Conservation (phyloP, 2,113 vertebrate species). For the Gymnorhina tibicen region DNA sequence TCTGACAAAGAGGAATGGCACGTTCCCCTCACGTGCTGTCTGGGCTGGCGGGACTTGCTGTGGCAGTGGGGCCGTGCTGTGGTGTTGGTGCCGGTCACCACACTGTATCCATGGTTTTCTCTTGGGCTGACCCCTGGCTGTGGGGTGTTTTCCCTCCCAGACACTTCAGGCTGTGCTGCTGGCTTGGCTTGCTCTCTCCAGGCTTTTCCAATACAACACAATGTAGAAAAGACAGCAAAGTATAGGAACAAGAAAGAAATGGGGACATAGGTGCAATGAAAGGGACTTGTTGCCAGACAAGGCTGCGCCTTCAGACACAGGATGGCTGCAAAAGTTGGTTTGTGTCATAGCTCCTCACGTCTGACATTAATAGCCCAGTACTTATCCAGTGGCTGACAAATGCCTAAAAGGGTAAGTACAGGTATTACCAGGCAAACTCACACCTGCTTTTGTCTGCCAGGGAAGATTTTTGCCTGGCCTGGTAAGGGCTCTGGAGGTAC, state of each 20-base stretch:
- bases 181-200: background rate
- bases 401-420: background rate
- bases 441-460: background rate
- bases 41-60: background rate
- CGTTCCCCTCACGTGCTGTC: accelerated
- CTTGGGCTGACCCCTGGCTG: background rate
- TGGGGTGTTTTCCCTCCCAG: background rate
- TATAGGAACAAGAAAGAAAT: background rate
- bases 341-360: accelerated
- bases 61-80: accelerated
- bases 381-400: background rate
- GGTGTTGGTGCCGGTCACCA: background rate
- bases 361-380: background rate
- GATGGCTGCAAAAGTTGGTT: background rate
- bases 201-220: background rate
- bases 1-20: background rate
- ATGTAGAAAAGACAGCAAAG: background rate
- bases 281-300: background rate
- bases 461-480: background rate
- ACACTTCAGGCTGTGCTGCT: background rate
- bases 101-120: background rate
- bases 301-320: background rate
- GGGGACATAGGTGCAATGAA: background rate
- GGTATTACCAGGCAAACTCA: background rate
- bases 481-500: background rate